phyloP scores from a whole-genome alignment of 2,888 invertebrate genomes.

The Lasioglossum zephyrum region DNA sequence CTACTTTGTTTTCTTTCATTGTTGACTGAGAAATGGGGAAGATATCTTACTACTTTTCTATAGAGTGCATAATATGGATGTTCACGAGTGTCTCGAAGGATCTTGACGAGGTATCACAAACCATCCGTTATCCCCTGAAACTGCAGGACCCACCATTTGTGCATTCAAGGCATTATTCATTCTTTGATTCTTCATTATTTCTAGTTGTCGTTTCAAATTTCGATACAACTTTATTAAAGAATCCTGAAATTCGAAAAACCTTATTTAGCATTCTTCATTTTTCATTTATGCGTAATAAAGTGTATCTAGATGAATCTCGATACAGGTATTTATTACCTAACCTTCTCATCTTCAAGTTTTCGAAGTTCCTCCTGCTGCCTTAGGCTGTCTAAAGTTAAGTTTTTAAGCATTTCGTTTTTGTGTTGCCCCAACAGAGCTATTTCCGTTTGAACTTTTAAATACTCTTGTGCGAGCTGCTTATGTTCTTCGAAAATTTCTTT shows the following conservation, averaged over 20 bases:
- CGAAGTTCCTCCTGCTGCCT: slow-evolving; percentile 88
- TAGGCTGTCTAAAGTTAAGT: slow-evolving; percentile 85
- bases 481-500: slow-evolving; percentile 95
- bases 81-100: slow-evolving; percentile 77
- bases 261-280: neutral
- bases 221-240: slow-evolving; percentile 88
- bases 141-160: slow-evolving; percentile 63
- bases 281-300: neutral
- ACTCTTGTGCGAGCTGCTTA: slow-evolving; percentile 94
- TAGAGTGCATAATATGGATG: neutral
- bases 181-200: slow-evolving; percentile 85
- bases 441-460: slow-evolving; percentile 94
- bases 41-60: slow-evolving; percentile 10
- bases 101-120: slow-evolving; percentile 83
- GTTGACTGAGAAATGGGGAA: neutral
- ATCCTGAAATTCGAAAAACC: slow-evolving; percentile 84
- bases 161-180: slow-evolving; percentile 50
- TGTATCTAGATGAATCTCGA: neutral
- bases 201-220: slow-evolving; percentile 88
- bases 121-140: slow-evolving; percentile 85
- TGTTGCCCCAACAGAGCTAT: slow-evolving; percentile 92
- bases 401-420: slow-evolving; percentile 89
- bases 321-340: slow-evolving; percentile 75
- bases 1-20: neutral
- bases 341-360: slow-evolving; percentile 90